Evolutionary conservation across 2,797 vertebrate species (phyloP), one percentile per base, ranked within the genome.

Genomic region (Taeniopygia guttata): DNA sequence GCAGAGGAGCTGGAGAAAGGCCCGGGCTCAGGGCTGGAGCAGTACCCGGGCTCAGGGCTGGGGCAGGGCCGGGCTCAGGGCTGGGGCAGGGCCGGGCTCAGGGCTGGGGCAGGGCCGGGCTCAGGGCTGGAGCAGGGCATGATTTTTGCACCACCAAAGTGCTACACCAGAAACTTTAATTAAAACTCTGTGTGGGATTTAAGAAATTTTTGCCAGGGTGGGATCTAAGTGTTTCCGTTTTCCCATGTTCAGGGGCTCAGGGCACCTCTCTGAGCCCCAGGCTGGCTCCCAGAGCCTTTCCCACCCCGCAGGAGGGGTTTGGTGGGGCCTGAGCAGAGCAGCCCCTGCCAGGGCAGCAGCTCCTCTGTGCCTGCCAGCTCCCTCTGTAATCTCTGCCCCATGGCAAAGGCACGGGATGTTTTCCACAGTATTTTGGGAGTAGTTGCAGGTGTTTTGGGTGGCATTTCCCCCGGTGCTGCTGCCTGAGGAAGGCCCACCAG

Each of bases 21-120:
- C 78, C 55, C 51, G 19, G 67, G 90, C 94, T 94, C 34, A 13
- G 90, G n/a, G 86, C 67, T 64, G n/a, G n/a, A n/a, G n/a, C n/a
- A n/a, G n/a, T n/a, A n/a, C n/a, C n/a, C n/a, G n/a, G n/a, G n/a
- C n/a, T n/a, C n/a, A n/a, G n/a, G n/a, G n/a, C n/a, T n/a, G n/a
- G n/a, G n/a, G n/a, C n/a, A n/a, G n/a, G n/a, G n/a, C n/a, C n/a
- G n/a, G n/a, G n/a, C n/a, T n/a, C n/a, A n/a, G n/a, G n/a, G n/a
- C n/a, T n/a, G n/a, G n/a, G n/a, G n/a, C n/a, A n/a, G n/a, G n/a
- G n/a, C n/a, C n/a, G n/a, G n/a, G n/a, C n/a, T n/a, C n/a, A n/a
- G n/a, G n/a, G n/a, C n/a, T n/a, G n/a, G n/a, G n/a, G n/a, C n/a
- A n/a, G n/a, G n/a, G n/a, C n/a, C n/a, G n/a, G n/a, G n/a, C n/a